phyloP scores from a whole-genome alignment of 2,797 vertebrate genomes.

The Coccyzus lansbergi region DNA sequence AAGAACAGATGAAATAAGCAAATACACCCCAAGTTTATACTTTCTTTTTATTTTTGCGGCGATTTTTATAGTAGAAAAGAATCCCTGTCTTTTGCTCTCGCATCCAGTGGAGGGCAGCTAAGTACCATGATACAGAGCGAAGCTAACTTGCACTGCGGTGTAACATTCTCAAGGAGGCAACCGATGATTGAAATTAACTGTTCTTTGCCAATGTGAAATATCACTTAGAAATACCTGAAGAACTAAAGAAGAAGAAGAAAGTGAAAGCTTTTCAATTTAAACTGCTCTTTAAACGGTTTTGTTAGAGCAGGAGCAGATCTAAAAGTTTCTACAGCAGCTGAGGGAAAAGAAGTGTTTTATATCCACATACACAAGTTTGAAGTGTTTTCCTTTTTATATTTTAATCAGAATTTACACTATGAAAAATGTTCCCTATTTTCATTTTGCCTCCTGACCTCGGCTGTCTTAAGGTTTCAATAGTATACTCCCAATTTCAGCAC shows the following conservation, averaged over 20 bases:
- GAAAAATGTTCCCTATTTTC: slow-evolving; percentile 30
- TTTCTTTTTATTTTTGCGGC: not conserved
- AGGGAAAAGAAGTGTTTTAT: not conserved
- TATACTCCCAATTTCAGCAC: not conserved
- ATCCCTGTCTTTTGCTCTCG: slow-evolving; percentile 32
- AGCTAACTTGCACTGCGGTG: not conserved
- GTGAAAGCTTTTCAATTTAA: slow-evolving; percentile 33
- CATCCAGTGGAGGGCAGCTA: slow-evolving; percentile 81
- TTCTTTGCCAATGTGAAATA: slow-evolving; percentile 51
- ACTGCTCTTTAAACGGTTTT: not conserved
- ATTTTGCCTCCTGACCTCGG: not conserved
- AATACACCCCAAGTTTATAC: not conserved
- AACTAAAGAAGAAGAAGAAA: not conserved
- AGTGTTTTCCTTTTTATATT: slow-evolving; percentile 46
- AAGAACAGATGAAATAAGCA: not conserved
- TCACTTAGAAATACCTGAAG: slow-evolving; percentile 65
- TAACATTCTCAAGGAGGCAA: slow-evolving; percentile 58
- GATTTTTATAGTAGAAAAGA: not conserved
- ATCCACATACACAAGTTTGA: slow-evolving; percentile 1
- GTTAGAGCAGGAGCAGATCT: not conserved
- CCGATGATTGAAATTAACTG: slow-evolving; percentile 66
- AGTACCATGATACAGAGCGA: slow-evolving; percentile 48
- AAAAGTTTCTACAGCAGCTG: not conserved
- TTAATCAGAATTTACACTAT: slow-evolving; percentile 34
- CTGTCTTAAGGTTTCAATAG: not conserved